These are phyloP conservation scores for Brachionus koreanus DNA, from an alignment of 1,140 invertebrate species.

Conservation along the genomic window DNA sequence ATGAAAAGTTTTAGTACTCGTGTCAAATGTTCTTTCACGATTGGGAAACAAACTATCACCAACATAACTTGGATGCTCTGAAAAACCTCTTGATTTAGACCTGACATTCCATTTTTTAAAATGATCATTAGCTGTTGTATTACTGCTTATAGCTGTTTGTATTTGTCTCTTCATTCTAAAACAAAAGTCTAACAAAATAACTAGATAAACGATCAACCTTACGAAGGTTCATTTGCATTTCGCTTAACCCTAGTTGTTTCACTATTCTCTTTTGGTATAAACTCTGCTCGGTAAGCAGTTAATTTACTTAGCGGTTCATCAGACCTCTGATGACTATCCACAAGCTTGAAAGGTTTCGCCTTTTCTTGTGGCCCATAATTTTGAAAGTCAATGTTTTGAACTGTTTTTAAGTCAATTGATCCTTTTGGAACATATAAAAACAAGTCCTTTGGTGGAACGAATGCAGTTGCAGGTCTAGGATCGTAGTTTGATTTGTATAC, in stretches of 20 bases:
- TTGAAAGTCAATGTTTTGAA: slow-evolving; percentile 15
- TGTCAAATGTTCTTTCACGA: background rate
- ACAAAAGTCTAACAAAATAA: background rate
- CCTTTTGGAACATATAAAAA: slow-evolving; percentile 12
- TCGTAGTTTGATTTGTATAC: slow-evolving; percentile 11
- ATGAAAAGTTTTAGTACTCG: slow-evolving; percentile 6
- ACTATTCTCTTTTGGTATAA: slow-evolving; percentile 1
- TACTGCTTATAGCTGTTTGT: background rate
- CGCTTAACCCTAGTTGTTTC: background rate
- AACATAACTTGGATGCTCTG: slow-evolving; percentile 22
- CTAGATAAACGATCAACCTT: background rate
- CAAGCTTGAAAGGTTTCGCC: background rate
- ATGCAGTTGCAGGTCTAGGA: background rate
- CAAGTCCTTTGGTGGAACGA: background rate
- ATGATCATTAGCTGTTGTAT: background rate
- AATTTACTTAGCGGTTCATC: background rate
- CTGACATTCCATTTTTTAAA: background rate
- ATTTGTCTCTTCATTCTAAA: background rate
- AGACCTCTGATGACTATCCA: background rate
- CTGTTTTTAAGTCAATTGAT: background rate
- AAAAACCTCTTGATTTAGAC: background rate
- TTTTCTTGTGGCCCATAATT: background rate
- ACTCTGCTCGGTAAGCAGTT: background rate
- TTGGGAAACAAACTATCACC: background rate
- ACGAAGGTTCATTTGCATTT: slow-evolving; percentile 21